Evolutionary conservation across 2,797 vertebrate genomes (phyloP).

Genomic region (Pipistrellus kuhlii): DNA sequence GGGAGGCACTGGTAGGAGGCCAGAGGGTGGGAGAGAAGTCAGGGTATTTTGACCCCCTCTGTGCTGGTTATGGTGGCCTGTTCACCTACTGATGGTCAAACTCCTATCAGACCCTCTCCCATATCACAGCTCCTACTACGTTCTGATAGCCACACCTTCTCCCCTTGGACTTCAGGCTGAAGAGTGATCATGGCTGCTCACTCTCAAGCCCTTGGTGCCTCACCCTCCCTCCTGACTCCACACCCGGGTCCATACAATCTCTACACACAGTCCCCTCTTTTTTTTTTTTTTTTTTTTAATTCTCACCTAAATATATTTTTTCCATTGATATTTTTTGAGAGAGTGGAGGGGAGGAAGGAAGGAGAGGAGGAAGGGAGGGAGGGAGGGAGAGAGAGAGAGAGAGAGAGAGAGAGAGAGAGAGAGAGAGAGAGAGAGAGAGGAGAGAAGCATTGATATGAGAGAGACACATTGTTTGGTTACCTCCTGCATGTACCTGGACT

Average conservation of each 20-base stretch:
- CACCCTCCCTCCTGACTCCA: not conserved
- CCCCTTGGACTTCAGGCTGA: not conserved
- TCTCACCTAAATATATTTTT: too few species aligned
- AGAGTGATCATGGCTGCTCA: not conserved
- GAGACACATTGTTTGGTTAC: too few species aligned
- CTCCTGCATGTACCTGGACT: too few species aligned
- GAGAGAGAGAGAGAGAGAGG: too few species aligned
- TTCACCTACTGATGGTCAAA: not conserved
- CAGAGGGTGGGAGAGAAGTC: not conserved
- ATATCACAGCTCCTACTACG: not conserved
- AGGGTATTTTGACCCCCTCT: not conserved
- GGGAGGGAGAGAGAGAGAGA: accelerated
- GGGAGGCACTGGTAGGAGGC: not conserved
- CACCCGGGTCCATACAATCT: not conserved
- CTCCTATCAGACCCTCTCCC: not conserved
- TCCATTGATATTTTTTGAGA: too few species aligned
- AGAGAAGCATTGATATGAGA: too few species aligned
- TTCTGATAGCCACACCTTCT: not conserved
- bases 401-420: too few species aligned
- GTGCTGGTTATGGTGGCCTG: not conserved
- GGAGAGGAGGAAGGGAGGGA: too few species aligned
- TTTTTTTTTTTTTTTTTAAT: too few species aligned
- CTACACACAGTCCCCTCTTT: not conserved
- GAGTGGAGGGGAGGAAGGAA: too few species aligned
- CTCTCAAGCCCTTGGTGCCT: not conserved